phyloP scores from a whole-genome alignment of 2,113 vertebrate genomes.

The Numenius arquata region DNA sequence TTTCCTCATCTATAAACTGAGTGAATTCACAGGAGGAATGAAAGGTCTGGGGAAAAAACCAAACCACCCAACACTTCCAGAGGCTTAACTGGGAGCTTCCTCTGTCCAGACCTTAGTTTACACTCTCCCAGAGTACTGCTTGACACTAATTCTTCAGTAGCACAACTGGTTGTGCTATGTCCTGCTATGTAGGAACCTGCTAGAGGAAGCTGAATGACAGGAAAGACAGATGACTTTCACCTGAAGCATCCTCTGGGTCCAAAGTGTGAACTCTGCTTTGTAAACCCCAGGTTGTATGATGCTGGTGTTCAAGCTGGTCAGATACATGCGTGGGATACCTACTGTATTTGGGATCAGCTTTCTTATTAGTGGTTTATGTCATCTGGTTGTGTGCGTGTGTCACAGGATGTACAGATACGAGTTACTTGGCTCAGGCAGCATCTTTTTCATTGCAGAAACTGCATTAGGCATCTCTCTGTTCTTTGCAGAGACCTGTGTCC shows the following conservation, averaged over 20 bases:
- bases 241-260: too few species aligned
- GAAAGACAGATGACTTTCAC: not conserved
- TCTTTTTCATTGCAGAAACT: not conserved
- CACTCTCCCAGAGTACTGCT: not conserved
- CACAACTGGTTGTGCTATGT: not conserved
- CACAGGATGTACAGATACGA: not conserved
- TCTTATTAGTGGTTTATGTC: not conserved
- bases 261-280: not conserved
- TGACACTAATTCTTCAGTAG: not conserved
- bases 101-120: not conserved
- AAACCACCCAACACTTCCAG: not conserved
- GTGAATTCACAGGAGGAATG: not conserved
- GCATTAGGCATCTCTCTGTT: not conserved
- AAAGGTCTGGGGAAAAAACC: not conserved
- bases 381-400: not conserved
- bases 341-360: not conserved
- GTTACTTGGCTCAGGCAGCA: not conserved
- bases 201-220: not conserved
- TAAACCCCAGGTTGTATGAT: not conserved
- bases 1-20: not conserved
- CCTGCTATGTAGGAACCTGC: not conserved
- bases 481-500: not conserved
- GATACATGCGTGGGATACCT: not conserved
- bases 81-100: not conserved
- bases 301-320: not conserved